Evolutionary conservation across 1,140 invertebrate genomes (phyloP).

Genomic region (Drosophila neocordata): DNA sequence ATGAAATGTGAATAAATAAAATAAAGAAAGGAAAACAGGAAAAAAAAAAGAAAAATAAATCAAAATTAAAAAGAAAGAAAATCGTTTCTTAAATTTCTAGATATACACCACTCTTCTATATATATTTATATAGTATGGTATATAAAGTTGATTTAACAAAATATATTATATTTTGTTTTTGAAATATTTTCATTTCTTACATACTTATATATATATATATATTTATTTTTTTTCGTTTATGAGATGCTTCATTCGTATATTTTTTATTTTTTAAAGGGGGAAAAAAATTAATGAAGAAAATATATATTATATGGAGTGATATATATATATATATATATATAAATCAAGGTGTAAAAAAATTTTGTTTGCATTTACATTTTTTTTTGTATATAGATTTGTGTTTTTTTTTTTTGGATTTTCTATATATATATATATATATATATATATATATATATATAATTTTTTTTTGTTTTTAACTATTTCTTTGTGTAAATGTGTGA

Average conservation of each 20-base stretch:
- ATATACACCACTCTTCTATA: background rate
- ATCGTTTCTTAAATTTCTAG: slow-evolving; percentile 1
- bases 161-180: background rate
- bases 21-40: slow-evolving; percentile 19
- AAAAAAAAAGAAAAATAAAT: background rate
- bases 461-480: slow-evolving; percentile 27
- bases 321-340: background rate
- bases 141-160: background rate
- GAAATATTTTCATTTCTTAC: background rate
- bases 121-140: background rate
- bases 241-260: background rate
- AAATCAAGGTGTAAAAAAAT: background rate
- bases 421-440: no score
- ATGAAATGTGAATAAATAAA: slow-evolving; percentile 8
- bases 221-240: background rate
- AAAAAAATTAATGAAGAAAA: background rate
- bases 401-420: slow-evolving; percentile 15
- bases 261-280: background rate
- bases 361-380: slow-evolving; percentile 28
- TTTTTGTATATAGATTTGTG: background rate
- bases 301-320: slow-evolving; percentile 49
- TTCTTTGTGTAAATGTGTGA: slow-evolving; percentile 48
- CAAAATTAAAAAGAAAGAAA: slow-evolving; percentile 22
- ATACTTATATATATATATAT: background rate
- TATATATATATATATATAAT: no score